A percentile compares a stretch with the other conserved stretches of the same genome.
These are phyloP conservation scores for Euwallacea similis DNA, from an alignment of 1,140 invertebrate species.

Conservation along the genomic window DNA sequence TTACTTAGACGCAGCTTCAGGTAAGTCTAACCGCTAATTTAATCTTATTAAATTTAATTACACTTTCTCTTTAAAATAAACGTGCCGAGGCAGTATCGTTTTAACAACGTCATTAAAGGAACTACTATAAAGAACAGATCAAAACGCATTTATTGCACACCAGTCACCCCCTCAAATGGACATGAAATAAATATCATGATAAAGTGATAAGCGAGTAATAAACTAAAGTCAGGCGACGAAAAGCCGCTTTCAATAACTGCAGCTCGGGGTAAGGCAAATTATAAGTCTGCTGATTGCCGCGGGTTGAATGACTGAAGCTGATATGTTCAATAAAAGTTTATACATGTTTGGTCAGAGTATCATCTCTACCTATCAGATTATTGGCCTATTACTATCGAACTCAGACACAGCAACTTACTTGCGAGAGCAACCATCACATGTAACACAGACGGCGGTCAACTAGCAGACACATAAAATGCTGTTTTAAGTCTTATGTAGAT, in stretches of 20 bases:
- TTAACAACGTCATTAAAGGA: constrained; percentile 7
- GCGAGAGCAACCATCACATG: too few relatives aligned
- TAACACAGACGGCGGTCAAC: background rate
- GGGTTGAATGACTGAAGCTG: too few relatives aligned
- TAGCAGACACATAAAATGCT: constrained; percentile 6
- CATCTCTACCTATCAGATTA: too few relatives aligned
- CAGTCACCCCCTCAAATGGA: constrained; percentile 14
- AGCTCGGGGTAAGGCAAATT: background rate
- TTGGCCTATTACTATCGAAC: too few relatives aligned
- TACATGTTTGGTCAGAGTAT: too few relatives aligned
- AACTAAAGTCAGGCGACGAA: background rate
- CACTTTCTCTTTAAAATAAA: background rate
- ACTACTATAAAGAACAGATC: background rate
- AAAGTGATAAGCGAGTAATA: background rate
- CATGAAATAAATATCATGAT: constrained; percentile 32
- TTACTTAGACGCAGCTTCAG: too few relatives aligned
- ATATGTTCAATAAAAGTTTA: too few relatives aligned
- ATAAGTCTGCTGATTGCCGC: background rate
- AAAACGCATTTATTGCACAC: constrained; percentile 22
- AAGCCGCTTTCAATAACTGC: background rate
- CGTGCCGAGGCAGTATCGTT: background rate
- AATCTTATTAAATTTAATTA: too few relatives aligned
- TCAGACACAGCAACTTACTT: too few relatives aligned
- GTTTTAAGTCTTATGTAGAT: constrained; percentile 2
- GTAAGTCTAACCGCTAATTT: too few relatives aligned